These are phyloP conservation scores for Lathronympha strigana DNA, from an alignment of 2,888 invertebrate species.

Conservation along the genomic window DNA sequence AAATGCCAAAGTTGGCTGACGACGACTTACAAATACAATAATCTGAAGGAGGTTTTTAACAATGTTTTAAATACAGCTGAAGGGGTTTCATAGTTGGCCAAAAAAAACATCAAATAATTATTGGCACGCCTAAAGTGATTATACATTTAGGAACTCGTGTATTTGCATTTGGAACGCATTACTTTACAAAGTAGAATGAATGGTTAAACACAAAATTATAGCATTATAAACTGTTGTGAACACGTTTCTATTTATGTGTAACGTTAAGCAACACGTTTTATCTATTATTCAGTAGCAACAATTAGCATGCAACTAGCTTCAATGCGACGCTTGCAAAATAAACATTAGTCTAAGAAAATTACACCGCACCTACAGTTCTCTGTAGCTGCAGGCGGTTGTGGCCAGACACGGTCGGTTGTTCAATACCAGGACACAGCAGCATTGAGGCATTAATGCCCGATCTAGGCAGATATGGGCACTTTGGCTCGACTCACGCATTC, in stretches of 20 bases:
- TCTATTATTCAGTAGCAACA: neutral
- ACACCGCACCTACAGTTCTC: neutral
- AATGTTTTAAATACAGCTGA: neutral
- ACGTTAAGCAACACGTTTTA: neutral
- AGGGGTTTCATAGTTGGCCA: neutral
- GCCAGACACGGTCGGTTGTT: conserved; percentile 16
- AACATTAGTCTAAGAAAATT: conserved; percentile 29
- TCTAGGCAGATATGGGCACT: conserved; percentile 21
- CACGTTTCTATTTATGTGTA: too few species aligned
- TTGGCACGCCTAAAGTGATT: too few species aligned
- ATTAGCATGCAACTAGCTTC: neutral
- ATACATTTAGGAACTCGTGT: too few species aligned
- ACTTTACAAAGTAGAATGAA: too few species aligned
- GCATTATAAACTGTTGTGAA: too few species aligned
- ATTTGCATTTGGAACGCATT: too few species aligned
- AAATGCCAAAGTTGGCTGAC: neutral
- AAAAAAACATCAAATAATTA: too few species aligned
- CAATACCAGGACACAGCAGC: conserved; percentile 4
- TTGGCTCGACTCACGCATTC: conserved; percentile 25
- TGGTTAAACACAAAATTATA: too few species aligned
- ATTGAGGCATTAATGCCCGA: conserved; percentile 27
- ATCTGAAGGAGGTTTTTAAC: too few species aligned
- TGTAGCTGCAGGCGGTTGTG: conserved; percentile 22
- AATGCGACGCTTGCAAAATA: conserved; percentile 1
- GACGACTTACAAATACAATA: too few species aligned